These are phyloP conservation scores for Dermochelys coriacea DNA, from an alignment of 2,797 vertebrate genomes.

Conservation along the genomic window DNA sequence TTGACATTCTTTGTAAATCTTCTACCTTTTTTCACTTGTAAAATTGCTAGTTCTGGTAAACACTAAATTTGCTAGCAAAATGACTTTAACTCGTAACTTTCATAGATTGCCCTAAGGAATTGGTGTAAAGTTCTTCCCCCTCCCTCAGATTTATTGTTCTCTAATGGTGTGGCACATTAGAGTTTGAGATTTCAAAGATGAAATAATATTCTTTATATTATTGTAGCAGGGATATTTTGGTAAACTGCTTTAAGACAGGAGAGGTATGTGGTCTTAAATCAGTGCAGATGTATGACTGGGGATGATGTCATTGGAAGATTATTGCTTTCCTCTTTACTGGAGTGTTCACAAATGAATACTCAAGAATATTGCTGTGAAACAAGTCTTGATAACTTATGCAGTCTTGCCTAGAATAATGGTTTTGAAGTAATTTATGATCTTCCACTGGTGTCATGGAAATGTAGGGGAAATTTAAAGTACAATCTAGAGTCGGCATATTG, in stretches of 20 bases:
- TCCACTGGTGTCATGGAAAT: conserved; percentile 17
- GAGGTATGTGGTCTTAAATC: conserved; percentile 39
- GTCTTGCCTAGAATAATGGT: conserved; percentile 47
- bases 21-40: neutral
- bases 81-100: neutral
- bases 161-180: neutral
- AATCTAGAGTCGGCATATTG: conserved; percentile 64
- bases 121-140: neutral
- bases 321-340: conserved; percentile 64
- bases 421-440: conserved; percentile 48
- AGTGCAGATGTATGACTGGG: conserved; percentile 46
- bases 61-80: neutral
- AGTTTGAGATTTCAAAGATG: conserved; percentile 30
- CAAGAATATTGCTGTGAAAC: conserved; percentile 60
- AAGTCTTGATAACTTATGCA: conserved; percentile 64
- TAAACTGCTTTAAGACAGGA: conserved; percentile 48
- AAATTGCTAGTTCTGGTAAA: neutral
- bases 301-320: conserved; percentile 67
- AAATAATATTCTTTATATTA: conserved; percentile 30
- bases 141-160: neutral
- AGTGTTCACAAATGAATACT: conserved; percentile 53
- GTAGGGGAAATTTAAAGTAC: conserved; percentile 37
- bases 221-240: conserved; percentile 23
- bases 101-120: neutral
- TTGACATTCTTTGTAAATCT: neutral